Evolutionary conservation across 1,140 invertebrate species (phyloP).

Genomic region (Calliopsis andreniformis): DNA sequence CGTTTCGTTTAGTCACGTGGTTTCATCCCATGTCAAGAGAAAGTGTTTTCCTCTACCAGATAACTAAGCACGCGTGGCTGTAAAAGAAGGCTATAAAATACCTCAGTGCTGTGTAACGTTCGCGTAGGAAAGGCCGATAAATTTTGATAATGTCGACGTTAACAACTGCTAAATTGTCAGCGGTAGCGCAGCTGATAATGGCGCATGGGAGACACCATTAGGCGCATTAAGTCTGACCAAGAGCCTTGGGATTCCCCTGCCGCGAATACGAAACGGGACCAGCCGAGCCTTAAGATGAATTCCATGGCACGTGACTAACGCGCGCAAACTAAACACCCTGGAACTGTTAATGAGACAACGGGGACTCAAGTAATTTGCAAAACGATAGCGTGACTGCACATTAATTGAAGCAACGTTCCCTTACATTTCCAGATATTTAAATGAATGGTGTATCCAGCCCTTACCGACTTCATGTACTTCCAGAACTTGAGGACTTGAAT

Average conservation of each 20-base stretch:
- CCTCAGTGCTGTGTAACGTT: conserved; percentile 8
- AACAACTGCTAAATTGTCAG: conserved; percentile 50
- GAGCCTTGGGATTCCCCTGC: conserved; percentile 46
- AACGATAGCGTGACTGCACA: background rate
- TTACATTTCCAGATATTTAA: conserved; percentile 1
- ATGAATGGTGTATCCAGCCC: background rate
- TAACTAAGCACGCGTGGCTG: conserved; percentile 12
- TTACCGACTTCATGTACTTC: background rate
- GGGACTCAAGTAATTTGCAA: conserved; percentile 32
- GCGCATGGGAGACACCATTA: conserved; percentile 70
- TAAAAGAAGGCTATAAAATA: conserved; percentile 44
- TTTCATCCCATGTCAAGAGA: background rate
- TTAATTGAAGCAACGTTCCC: background rate
- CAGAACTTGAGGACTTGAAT: no score
- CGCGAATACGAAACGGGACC: conserved; percentile 37
- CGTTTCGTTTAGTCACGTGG: background rate
- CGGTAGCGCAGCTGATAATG: conserved; percentile 68
- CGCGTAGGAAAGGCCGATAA: conserved; percentile 56
- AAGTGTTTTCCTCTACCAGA: background rate
- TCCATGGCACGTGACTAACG: conserved; percentile 40
- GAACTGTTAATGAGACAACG: conserved; percentile 44
- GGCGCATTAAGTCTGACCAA: conserved; percentile 69
- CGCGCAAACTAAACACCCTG: conserved; percentile 5
- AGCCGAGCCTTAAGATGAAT: conserved; percentile 46
- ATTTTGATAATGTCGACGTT: conserved; percentile 63